phyloP scores from a whole-genome alignment of 2,888 invertebrate genomes.

The Buathra laborator region DNA sequence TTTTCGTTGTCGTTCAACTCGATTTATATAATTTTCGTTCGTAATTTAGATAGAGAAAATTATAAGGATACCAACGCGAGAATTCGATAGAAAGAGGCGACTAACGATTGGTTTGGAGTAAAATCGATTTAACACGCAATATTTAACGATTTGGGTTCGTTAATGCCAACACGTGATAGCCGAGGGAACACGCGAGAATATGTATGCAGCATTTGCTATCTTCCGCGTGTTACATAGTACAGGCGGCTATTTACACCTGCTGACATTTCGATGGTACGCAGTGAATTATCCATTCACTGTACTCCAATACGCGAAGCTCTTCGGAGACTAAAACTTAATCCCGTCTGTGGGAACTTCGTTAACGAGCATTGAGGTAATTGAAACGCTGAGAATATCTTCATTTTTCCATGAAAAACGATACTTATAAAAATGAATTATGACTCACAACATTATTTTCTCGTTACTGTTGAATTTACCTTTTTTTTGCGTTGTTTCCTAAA shows the following conservation, averaged over 20 bases:
- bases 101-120: neutral
- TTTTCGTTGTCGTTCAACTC: neutral
- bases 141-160: slow-evolving; percentile 36
- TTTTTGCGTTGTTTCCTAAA: neutral
- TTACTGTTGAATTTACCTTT: slow-evolving; percentile 1
- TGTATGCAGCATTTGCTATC: neutral
- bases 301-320: neutral
- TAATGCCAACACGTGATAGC: slow-evolving; percentile 28
- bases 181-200: slow-evolving; percentile 28
- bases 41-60: neutral
- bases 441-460: neutral
- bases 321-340: neutral
- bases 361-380: slow-evolving; percentile 25
- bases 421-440: slow-evolving; percentile 7
- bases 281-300: slow-evolving; percentile 7
- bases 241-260: slow-evolving; percentile 25
- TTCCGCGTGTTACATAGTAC: slow-evolving; percentile 31
- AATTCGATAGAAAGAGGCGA: neutral
- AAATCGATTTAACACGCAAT: slow-evolving; percentile 23
- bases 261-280: slow-evolving; percentile 45
- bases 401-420: neutral
- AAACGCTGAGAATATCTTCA: neutral
- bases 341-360: slow-evolving; percentile 25
- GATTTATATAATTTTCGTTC: neutral
- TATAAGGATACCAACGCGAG: neutral